Percentiles rank a stretch among this genome's conserved stretches.
Conservation (phyloP, 2,797 vertebrate genomes). For the Apodemus agrarius region DNA sequence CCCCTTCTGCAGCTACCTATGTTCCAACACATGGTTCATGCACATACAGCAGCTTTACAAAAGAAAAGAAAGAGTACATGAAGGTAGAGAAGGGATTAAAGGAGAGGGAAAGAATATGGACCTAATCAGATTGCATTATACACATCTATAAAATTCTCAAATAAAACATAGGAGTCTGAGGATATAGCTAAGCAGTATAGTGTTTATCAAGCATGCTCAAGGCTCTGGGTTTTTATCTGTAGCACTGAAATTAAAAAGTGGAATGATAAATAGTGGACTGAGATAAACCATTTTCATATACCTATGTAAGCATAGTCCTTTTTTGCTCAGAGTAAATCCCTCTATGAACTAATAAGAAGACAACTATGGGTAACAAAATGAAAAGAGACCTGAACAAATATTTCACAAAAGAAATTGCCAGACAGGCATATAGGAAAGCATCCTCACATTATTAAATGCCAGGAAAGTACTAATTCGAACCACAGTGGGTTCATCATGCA, state of each 20-base stretch:
- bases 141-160: background rate
- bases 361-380: background rate
- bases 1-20: no score
- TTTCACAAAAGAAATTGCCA: background rate
- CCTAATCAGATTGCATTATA: background rate
- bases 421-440: background rate
- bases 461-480: background rate
- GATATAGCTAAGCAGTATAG: background rate
- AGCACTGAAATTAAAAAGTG: background rate
- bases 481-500: background rate
- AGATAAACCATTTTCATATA: background rate
- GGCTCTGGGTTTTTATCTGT: background rate
- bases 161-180: background rate
- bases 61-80: background rate
- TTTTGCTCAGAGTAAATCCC: background rate
- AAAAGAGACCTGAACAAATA: background rate
- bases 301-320: background rate
- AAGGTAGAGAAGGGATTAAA: background rate
- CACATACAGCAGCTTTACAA: no score
- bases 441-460: background rate
- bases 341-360: background rate
- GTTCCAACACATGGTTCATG: background rate
- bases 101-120: background rate
- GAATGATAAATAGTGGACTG: background rate
- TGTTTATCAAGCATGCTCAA: background rate